Base-by-base conservation (phyloP, 2,797 vertebrate species). In the Mareca penelope region DNA sequence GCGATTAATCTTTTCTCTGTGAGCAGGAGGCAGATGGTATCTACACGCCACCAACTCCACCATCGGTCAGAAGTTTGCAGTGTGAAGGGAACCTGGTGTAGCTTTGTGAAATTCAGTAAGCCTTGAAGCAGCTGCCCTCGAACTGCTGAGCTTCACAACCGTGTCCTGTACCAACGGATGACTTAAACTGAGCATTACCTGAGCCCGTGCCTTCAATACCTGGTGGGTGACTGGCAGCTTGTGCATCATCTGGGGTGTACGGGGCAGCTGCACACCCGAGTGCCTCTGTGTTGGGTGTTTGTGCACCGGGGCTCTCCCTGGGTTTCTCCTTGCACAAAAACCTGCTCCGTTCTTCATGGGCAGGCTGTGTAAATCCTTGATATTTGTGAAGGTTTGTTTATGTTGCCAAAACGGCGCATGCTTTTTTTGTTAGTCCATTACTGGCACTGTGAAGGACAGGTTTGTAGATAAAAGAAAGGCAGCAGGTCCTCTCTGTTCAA, bases 211-310 rank as follows among this genome's bases (percentile, higher is more conserved):
- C 52, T n/a, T 24, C 16, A 7, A 1, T 6, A 26, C 42, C 7
- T 7, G 48, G 3, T 21, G 4, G 59, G 50, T 13, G 44, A 73
- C 2, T 12, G 23, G 23, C 31, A 37, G 59, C 70, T 11, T 16
- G 14, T 40, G 61, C 48, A 7, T n/a, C 2, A 0, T 24, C 6
- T 4, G 40, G 55, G 7, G 14, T 26, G 29, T 9, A 53, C 23
- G 19, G 4, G 3, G 35, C 16, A 15, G 1, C 12, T 10, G 44
- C 7, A 12, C 15, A 8, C 24, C 14, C 2, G 0, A 3, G 3
- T 26, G 55, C 9, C 1, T 7, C 8, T 21, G 1, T 21, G 0
- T 23, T 14, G 21, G 23, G 5, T 16, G 1, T 46, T 35, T 31
- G 31, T 23, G 22, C 31, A 2, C 59, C 12, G 24, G 28, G 26